phyloP scores from a whole-genome alignment of 2,797 vertebrate species.

The Podarcis siculus region DNA sequence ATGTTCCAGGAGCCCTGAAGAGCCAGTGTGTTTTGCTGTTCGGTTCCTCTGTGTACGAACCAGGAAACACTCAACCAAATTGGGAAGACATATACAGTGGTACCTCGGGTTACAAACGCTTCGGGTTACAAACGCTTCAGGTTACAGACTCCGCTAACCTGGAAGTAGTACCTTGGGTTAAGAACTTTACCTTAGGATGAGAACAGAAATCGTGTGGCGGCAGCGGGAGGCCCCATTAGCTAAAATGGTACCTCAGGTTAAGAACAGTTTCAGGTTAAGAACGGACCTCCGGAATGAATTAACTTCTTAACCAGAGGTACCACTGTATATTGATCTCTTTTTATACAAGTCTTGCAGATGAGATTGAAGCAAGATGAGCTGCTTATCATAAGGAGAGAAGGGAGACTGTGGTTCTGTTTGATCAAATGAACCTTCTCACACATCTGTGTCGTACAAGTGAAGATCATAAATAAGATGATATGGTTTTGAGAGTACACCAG shows the following conservation, averaged over 20 bases:
- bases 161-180: too few species aligned
- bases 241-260: too few species aligned
- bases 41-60: background rate
- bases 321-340: background rate
- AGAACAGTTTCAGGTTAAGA: too few species aligned
- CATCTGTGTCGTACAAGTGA: background rate
- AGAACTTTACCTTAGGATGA: too few species aligned
- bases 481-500: background rate
- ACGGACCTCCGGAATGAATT: too few species aligned
- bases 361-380: conserved; percentile 19
- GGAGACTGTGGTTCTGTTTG: background rate
- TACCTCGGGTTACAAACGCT: too few species aligned
- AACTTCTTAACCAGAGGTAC: too few species aligned
- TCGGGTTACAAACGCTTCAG: too few species aligned
- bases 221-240: too few species aligned
- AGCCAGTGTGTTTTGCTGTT: background rate
- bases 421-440: background rate
- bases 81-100: too few species aligned
- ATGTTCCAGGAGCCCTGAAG: background rate
- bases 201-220: accelerated
- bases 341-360: conserved; percentile 9
- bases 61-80: background rate
- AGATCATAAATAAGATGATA: background rate
- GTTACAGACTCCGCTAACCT: too few species aligned
- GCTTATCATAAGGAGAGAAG: background rate